These are phyloP conservation scores for Pangasius sanitwongsei DNA, from an alignment of 2,797 vertebrate species.

Conservation along the genomic window DNA sequence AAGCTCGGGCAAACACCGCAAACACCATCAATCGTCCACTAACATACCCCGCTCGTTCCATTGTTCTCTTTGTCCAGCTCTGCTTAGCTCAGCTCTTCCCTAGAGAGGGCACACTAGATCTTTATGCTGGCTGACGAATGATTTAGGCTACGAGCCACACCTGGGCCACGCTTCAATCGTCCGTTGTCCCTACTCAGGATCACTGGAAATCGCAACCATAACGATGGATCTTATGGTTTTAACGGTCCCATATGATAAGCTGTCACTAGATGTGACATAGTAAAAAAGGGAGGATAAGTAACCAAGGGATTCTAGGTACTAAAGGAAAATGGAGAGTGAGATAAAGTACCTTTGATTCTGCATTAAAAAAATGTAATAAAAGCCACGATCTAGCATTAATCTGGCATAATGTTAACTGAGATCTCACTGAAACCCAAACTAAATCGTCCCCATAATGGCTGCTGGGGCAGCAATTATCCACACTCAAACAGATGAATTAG, in stretches of 20 bases:
- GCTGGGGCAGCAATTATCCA: neutral
- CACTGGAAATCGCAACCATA: neutral
- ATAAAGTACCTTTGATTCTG: neutral
- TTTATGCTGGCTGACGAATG: conserved; percentile 19
- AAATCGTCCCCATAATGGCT: neutral
- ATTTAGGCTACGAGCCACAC: neutral
- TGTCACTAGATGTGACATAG: neutral
- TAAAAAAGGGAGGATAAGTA: neutral
- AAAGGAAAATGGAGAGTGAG: neutral
- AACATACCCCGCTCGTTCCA: neutral
- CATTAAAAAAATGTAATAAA: too few species aligned
- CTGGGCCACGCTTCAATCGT: neutral
- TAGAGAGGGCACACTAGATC: conserved; percentile 17
- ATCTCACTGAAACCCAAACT: neutral
- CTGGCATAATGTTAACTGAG: neutral
- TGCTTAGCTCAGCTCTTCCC: conserved; percentile 38
- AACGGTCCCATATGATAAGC: neutral
- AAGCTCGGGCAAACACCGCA: neutral
- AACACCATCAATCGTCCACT: conserved; percentile 23
- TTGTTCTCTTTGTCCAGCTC: conserved; percentile 34
- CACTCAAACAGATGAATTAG: conserved; percentile 16
- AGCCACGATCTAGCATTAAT: conserved; percentile 17
- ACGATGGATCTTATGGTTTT: neutral
- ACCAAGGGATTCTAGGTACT: neutral
- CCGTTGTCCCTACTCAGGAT: conserved; percentile 6